These are phyloP conservation scores for Stenchaetothrips biformis DNA, from an alignment of 2,888 invertebrate species.

Conservation along the genomic window DNA sequence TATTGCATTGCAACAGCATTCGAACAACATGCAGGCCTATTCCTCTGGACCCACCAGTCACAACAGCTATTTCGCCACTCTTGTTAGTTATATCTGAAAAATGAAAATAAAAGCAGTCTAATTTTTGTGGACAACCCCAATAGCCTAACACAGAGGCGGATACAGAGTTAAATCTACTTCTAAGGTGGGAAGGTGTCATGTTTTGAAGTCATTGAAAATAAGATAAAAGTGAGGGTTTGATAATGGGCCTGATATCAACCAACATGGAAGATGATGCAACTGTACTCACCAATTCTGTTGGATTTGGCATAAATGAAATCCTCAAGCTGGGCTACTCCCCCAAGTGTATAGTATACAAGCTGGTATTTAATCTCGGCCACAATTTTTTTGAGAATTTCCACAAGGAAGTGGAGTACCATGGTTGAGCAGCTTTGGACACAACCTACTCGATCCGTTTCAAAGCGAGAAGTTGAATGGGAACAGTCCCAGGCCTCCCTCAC, in stretches of 20 bases:
- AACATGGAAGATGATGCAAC: conserved; percentile 9
- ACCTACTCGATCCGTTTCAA: background rate
- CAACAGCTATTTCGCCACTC: conserved; percentile 65
- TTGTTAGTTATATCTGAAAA: conserved; percentile 59
- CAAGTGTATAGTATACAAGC: conserved; percentile 56
- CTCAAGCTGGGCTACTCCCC: conserved; percentile 55
- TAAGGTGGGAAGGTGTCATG: background rate
- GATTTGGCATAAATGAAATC: conserved; percentile 54
- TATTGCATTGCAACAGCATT: conserved; percentile 68
- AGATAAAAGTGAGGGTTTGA: conserved; percentile 25
- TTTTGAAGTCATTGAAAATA: background rate
- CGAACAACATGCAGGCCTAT: conserved; percentile 74
- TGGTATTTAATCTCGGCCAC: conserved; percentile 53
- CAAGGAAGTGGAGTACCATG: conserved; percentile 25
- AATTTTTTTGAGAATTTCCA: conserved; percentile 40
- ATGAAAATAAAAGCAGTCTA: conserved; percentile 29
- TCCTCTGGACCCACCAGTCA: conserved; percentile 83
- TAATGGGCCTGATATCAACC: conserved; percentile 36
- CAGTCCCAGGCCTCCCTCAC: background rate
- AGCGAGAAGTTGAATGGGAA: background rate
- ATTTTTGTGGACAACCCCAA: background rate
- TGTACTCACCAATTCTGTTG: conserved; percentile 52
- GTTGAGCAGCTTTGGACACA: background rate
- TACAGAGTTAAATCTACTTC: background rate
- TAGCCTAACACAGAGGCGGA: conserved; percentile 24